Evolutionary conservation across 2,113 vertebrate genomes (phyloP).

Genomic region (Brienomyrus longianalis): DNA sequence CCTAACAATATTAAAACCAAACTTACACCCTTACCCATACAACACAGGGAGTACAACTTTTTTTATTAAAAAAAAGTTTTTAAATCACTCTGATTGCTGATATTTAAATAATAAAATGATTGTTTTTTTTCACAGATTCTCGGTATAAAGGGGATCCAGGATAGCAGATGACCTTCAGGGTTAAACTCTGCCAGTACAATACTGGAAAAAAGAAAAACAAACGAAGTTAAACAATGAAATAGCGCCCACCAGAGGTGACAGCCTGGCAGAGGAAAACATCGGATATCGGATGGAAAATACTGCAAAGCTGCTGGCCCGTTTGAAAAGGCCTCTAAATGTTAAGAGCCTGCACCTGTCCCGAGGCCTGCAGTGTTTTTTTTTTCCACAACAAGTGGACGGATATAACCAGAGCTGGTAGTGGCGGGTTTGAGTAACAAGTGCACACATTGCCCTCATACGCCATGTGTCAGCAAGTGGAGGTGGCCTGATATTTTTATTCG

Average conservation of each 20-base stretch:
- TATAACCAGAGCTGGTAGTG: constrained; percentile 35
- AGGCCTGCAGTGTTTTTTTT: constrained; percentile 18
- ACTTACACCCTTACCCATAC: not conserved
- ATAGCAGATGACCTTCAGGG: constrained; percentile 23
- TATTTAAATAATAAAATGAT: not conserved
- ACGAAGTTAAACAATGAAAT: not conserved
- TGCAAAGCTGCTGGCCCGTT: constrained; percentile 17
- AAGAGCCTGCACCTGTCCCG: constrained; percentile 44
- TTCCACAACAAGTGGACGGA: constrained; percentile 49
- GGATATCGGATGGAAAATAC: constrained; percentile 28
- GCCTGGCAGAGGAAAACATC: not conserved
- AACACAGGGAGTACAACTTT: not conserved
- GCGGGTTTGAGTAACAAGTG: constrained; percentile 42
- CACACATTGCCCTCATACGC: constrained; percentile 42
- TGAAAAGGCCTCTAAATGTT: constrained; percentile 41
- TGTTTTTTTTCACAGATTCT: not conserved
- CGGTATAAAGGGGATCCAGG: not conserved
- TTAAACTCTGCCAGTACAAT: constrained; percentile 12
- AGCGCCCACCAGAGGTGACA: not conserved
- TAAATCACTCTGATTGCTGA: not conserved
- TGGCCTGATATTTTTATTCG: constrained; percentile 36
- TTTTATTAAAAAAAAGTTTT: not conserved
- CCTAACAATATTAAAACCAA: not conserved
- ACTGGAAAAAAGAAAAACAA: not conserved
- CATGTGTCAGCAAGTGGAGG: constrained; percentile 33